Evolutionary conservation across 2,113 vertebrate genomes (phyloP).

Genomic region (Opisthocomus hoazin): DNA sequence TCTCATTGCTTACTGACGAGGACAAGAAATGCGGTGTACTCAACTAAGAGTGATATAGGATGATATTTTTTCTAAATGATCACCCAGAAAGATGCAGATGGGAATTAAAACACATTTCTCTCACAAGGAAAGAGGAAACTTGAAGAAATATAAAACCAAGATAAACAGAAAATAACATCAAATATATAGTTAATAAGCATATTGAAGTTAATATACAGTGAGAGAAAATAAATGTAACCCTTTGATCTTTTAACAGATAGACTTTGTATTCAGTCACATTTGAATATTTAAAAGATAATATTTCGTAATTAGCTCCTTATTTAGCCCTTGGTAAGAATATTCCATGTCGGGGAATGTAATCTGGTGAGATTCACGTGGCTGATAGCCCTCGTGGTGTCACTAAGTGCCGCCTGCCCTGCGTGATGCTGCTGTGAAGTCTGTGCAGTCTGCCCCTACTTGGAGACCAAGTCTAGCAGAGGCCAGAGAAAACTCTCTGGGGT

Average conservation of each 20-base stretch:
- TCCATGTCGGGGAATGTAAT: neutral
- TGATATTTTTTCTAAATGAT: neutral
- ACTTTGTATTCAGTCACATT: neutral
- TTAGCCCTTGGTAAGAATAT: neutral
- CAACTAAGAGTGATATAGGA: neutral
- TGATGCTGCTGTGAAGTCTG: neutral
- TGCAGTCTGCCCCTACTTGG: neutral
- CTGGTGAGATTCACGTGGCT: neutral
- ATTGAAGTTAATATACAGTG: neutral
- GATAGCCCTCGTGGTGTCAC: neutral
- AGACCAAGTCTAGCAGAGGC: neutral
- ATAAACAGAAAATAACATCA: neutral
- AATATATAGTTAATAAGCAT: neutral
- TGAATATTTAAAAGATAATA: constrained; percentile 23
- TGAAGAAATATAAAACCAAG: neutral
- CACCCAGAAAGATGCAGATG: neutral
- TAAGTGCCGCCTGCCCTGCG: accelerated
- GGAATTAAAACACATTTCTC: neutral
- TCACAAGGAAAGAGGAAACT: neutral
- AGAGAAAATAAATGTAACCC: neutral
- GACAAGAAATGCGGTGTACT: neutral
- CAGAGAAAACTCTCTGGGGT: neutral
- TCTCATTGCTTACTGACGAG: neutral
- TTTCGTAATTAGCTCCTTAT: constrained; percentile 26
- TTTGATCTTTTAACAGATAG: constrained; percentile 17